Base-by-base conservation (phyloP, 1,140 invertebrate species). In the Plectrocnemia conspersa region DNA sequence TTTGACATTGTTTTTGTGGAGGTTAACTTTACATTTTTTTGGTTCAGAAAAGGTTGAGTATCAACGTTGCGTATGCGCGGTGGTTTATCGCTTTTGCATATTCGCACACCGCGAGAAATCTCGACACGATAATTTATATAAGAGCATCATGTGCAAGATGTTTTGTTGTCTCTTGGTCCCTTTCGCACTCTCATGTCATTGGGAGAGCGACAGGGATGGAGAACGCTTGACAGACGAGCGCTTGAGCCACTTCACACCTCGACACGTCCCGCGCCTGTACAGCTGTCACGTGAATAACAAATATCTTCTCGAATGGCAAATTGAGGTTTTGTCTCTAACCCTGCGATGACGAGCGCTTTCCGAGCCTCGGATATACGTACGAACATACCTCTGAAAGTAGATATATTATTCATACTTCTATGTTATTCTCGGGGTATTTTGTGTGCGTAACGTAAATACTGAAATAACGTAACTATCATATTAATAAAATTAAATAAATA, bases 281-380 rank as follows among this genome's bases (percentile, higher is more conserved):
- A 56, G 59, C 50, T 61, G 59, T 61, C 59, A 61, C 59, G 47
- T 57, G 54, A 61, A 61, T 61, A 56, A 56, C 59, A 52, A 50
- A 61, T 50, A 50, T 56, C 50, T 41, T 25, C 38, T 35, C 41
- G 45, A 54, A 53, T 56, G 54, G 53, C 54, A 60, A 60, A 60
- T 60, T 60, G 58, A 60, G 58, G 58, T 60, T 60, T 41, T 41
- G 38, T 52, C 50, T 41, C 25, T 27, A 32, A 52, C 50, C 36
- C 38, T 52, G 7, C 13, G 35, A 52, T 25, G 40, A 41, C 50
- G 24, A 29, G 19, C 25, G 35, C 25, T 44, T 40, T 42, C n/a
- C n/a, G n/a, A n/a, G n/a, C n/a, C n/a, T n/a, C n/a, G n/a, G n/a
- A n/a, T n/a, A n/a, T n/a, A n/a, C n/a, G n/a, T n/a, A n/a, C n/a